Evolutionary conservation across 2,113 vertebrate species (phyloP), one percentile per base, ranked within the genome.

Genomic region (Hippocampus abdominalis): DNA sequence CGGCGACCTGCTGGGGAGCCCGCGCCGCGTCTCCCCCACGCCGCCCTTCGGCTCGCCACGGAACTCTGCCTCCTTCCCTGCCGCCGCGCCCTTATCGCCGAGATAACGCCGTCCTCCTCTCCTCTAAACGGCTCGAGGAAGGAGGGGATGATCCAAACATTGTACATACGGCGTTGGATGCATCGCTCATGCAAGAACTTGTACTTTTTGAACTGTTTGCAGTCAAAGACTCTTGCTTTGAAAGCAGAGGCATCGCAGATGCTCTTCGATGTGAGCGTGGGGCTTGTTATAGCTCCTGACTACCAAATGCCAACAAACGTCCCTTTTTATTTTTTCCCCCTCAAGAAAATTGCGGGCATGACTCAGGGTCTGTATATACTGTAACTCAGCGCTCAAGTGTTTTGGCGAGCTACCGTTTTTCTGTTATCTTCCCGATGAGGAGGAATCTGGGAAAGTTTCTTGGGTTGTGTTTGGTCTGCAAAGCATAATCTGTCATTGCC

Each of bases 311-410:
- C 90, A 88, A 89, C 90, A 91, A 91, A 83, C 25, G 15, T 89
- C 87, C 91, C 89, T 86, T 79, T 86, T 87, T 89, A n/a, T 89
- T 78, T 29, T 29, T 29, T 29, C 5, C 32, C 32, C 32, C 66
- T 68, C 67, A 79, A 76, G 87, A 81, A 87, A 88, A 27, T 32
- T 61, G n/a, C 69, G 86, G 89, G 85, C 73, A 84, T 90, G 91
- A 91, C 95, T 98, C 96, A 96, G 96, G 95, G 92, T 94, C 90
- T 93, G 92, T 92, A 93, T 75, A 91, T 92, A 93, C 32, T 36
- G 32, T 36, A 36, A 36, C 32, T 65, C 36, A 61, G 72, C 70
- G 76, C 77, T 23, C 48, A 56, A 27, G 73, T 5, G 29, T 81
- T 84, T 32, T 56, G 70, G 68, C 72, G 67, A 60, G 16, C 8